Evolutionary conservation across 2,797 vertebrate genomes (phyloP), one percentile per base, ranked within the genome.

Genomic region (Galago senegalensis): DNA sequence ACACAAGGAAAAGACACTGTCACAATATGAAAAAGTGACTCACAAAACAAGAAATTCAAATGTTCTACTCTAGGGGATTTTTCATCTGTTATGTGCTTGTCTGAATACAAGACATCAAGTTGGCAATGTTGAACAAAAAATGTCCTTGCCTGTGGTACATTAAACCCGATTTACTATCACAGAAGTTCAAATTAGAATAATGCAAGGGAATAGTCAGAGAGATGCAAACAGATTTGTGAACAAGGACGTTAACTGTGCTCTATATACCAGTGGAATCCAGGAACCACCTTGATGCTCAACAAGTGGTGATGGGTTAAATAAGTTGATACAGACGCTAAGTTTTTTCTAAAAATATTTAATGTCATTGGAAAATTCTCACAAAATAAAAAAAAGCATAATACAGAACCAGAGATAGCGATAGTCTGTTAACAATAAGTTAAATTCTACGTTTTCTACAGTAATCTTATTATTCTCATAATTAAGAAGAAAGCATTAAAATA

Each of bases 31-130:
- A 96, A 94, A 92, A 34, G 27, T 73, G 90, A 85, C 49, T 76
- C 53, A 84, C 40, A 87, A 75, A 90, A 91, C 29, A 91, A 93
- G 60, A 95, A 86, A 63, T 65, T 84, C 12, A 67, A 93, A 27
- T 56, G 18, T 10, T 58, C 80, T 83, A 46, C 40, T 70, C 67
- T n/a, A 14, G n/a, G 46, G 17, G 8, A n/a, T 58, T 81, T 91
- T 53, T 81, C 34, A 77, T 61, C 40, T 75, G 21, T 2, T 56
- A 87, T 31, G 61, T 46, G 20, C 69, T 46, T 34, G 46, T 18
- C 4, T 1, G 60, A 69, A 31, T 34, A 80, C 58, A 60, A 56
- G 4, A 67, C 18, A 61, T 69, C 70, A 80, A 20, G 23, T 46
- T 67, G 0, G 65, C 2, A 23, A 9, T 34, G 29, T 40, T 21